These are phyloP conservation scores for Pseudomyrmex flavicornis DNA, from an alignment of 1,140 invertebrate genomes.

Conservation along the genomic window DNA sequence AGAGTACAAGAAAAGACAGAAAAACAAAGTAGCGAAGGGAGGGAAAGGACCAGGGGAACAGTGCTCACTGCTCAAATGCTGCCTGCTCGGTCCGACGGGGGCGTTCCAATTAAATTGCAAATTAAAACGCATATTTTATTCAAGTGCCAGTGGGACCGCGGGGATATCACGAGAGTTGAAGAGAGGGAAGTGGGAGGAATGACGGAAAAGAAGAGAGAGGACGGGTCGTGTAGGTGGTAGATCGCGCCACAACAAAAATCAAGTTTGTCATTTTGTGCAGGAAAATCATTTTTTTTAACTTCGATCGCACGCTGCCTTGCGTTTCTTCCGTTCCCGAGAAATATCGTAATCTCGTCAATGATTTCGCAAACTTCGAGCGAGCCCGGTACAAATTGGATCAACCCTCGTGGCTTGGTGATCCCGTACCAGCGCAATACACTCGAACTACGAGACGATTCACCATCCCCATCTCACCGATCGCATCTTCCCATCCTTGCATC, in stretches of 20 bases:
- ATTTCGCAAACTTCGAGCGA: constrained; percentile 64
- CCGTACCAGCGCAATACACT: constrained; percentile 11
- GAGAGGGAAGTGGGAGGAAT: background rate
- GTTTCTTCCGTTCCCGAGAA: background rate
- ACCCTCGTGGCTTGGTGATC: background rate
- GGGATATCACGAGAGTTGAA: constrained; percentile 49
- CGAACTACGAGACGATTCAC: constrained; percentile 30
- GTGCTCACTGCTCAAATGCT: constrained; percentile 37
- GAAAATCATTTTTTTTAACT: constrained; percentile 30
- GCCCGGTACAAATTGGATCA: constrained; percentile 63
- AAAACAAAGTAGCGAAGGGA: background rate
- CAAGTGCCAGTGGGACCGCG: constrained; percentile 46
- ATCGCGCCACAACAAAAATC: constrained; percentile 52
- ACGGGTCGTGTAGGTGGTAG: background rate
- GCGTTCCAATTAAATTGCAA: constrained; percentile 76
- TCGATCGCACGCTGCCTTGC: background rate
- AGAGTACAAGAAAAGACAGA: constrained; percentile 14
- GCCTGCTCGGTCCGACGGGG: constrained; percentile 30
- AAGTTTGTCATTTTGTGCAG: constrained; percentile 60
- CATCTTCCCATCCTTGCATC: background rate
- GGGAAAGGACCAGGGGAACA: background rate
- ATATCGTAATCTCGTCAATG: constrained; percentile 61
- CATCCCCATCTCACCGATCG: background rate
- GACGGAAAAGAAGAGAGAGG: background rate
- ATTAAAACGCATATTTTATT: constrained; percentile 77